Conservation (phyloP, 2,797 vertebrate genomes). For the Sylvia borin region DNA sequence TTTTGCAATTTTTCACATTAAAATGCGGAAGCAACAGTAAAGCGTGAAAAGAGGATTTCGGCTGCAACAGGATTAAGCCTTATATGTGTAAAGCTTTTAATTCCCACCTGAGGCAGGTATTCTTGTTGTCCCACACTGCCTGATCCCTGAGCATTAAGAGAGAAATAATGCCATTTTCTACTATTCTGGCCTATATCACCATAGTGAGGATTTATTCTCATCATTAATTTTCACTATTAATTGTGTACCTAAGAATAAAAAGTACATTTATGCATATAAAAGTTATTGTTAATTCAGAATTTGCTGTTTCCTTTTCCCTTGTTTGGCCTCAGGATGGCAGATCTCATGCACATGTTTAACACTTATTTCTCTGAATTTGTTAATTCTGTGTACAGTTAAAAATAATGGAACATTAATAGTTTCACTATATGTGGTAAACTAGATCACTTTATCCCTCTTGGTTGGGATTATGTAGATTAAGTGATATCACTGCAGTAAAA, state of each 20-base stretch:
- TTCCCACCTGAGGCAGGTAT: conserved; percentile 37
- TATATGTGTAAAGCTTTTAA: conserved; percentile 6
- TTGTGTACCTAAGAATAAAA: neutral
- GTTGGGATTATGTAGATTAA: neutral
- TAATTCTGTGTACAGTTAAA: neutral
- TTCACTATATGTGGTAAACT: neutral
- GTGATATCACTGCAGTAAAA: neutral
- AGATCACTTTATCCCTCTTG: neutral
- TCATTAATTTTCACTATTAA: neutral
- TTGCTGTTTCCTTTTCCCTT: neutral
- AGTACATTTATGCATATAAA: neutral
- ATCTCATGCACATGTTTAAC: neutral
- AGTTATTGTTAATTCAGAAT: neutral
- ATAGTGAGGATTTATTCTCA: neutral
- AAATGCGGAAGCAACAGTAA: neutral
- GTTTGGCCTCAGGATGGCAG: neutral
- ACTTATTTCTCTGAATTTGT: neutral
- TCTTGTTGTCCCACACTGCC: neutral
- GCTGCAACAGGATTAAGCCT: conserved; percentile 3
- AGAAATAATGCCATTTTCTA: neutral
- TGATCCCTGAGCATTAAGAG: neutral
- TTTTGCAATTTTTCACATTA: neutral
- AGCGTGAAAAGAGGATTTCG: neutral
- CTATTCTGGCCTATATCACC: neutral
- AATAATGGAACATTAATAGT: neutral